A percentile compares a stretch with the other conserved stretches of the same genome.
Conservation (phyloP, 2,888 invertebrate genomes). For the Branchipolynoe longqiensis region DNA sequence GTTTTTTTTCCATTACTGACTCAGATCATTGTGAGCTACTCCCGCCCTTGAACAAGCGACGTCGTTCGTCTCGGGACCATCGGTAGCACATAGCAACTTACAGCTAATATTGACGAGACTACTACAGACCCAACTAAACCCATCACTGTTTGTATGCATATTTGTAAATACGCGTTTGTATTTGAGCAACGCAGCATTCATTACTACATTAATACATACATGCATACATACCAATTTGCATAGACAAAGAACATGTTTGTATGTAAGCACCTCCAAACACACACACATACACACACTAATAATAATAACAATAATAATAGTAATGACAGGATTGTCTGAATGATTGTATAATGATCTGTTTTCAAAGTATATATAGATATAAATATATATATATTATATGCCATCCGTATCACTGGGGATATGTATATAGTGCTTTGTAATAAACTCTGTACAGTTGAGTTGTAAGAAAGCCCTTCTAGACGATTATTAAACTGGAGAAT, state of each 20-base stretch:
- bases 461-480: constrained; percentile 56
- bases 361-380: constrained; percentile 55
- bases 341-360: constrained; percentile 57
- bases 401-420: constrained; percentile 44
- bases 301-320: background rate
- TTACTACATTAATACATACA: constrained; percentile 57
- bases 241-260: constrained; percentile 33
- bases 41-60: constrained; percentile 54
- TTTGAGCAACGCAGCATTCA: constrained; percentile 50
- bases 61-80: constrained; percentile 55
- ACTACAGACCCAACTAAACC: constrained; percentile 31
- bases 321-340: constrained; percentile 42
- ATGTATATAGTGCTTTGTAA: constrained; percentile 58
- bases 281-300: too few relatives aligned
- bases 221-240: constrained; percentile 31
- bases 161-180: constrained; percentile 51
- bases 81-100: constrained; percentile 53
- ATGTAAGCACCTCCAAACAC: constrained; percentile 32
- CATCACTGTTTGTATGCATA: constrained; percentile 57
- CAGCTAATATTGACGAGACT: background rate
- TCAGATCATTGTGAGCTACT: constrained; percentile 46
- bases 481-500: constrained; percentile 50
- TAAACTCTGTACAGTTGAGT: constrained; percentile 53
- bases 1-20: background rate
- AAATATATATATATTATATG: constrained; percentile 54